A percentile compares a stretch with the other conserved stretches of the same genome.
phyloP scores from a whole-genome alignment of 2,888 invertebrate species.

The Mesodorylaimus sp. region DNA sequence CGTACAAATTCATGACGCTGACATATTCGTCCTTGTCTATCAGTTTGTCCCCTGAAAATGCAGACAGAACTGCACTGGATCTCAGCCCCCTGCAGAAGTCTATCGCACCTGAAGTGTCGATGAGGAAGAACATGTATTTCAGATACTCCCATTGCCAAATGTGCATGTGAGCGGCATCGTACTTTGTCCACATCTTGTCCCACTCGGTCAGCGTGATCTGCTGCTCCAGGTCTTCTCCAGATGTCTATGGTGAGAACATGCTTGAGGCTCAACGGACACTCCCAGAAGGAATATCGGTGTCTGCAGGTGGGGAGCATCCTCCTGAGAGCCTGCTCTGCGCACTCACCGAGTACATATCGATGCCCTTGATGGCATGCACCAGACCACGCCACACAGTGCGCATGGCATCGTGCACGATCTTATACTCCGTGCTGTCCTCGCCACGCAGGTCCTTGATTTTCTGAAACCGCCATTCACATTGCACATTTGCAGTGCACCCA shows the following conservation, averaged over 20 bases:
- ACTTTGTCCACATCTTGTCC: slow-evolving; percentile 11
- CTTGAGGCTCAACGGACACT: too few relatives aligned
- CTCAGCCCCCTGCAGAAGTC: too few relatives aligned
- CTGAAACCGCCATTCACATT: slow-evolving; percentile 6
- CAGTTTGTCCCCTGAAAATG: slow-evolving; percentile 12
- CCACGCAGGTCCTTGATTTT: slow-evolving; percentile 12
- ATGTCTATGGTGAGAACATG: too few relatives aligned
- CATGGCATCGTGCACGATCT: slow-evolving; percentile 12
- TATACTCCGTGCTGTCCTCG: slow-evolving; percentile 11
- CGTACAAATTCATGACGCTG: slow-evolving; percentile 12
- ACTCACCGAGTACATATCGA: slow-evolving; percentile 8
- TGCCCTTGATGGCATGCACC: slow-evolving; percentile 6
- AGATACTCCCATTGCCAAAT: slow-evolving; percentile 14
- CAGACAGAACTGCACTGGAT: too few relatives aligned
- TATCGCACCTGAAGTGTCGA: slow-evolving; percentile 10
- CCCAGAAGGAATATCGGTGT: too few relatives aligned
- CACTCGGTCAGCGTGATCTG: slow-evolving; percentile 10
- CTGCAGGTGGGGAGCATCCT: too few relatives aligned
- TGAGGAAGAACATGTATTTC: slow-evolving; percentile 13
- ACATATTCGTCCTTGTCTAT: slow-evolving; percentile 11
- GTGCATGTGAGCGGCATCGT: slow-evolving; percentile 11
- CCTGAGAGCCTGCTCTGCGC: too few relatives aligned
- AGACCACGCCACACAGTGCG: slow-evolving; percentile 12
- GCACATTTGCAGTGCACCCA: neutral
- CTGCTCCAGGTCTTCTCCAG: slow-evolving; percentile 8